Percentiles rank a stretch among this genome's conserved stretches.
Evolutionary conservation across 2,113 vertebrate genomes (phyloP).

Genomic region (Sorex fumeus): DNA sequence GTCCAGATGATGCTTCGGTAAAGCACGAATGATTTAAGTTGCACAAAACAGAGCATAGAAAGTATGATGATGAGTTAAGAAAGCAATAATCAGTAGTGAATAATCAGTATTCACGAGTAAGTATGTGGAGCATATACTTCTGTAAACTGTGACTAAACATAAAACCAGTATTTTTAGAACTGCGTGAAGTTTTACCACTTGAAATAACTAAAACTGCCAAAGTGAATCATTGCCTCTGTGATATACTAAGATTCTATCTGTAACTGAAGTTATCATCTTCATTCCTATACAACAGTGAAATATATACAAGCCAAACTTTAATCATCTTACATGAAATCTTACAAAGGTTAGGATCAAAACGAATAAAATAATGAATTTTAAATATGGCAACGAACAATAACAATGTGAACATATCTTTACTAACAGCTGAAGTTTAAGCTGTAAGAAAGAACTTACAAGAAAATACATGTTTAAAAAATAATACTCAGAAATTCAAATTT

Average conservation of each 20-base stretch:
- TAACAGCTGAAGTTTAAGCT: constrained; percentile 26
- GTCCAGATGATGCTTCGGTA: background rate
- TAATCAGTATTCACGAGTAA: constrained; percentile 12
- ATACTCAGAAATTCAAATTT: constrained; percentile 44
- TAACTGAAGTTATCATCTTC: background rate
- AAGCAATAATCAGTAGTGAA: background rate
- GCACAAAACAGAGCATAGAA: background rate
- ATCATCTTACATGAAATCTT: constrained; percentile 37
- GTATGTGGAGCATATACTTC: background rate
- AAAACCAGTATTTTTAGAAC: constrained; percentile 35
- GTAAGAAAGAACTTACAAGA: background rate
- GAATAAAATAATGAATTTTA: constrained; percentile 53
- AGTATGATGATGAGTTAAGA: constrained; percentile 51
- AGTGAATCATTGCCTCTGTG: constrained; percentile 17
- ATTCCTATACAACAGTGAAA: background rate
- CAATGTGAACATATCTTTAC: constrained; percentile 1
- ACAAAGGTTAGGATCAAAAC: constrained; percentile 7
- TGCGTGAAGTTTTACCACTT: constrained; percentile 52
- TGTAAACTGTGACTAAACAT: constrained; percentile 22
- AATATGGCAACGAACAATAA: constrained; percentile 1
- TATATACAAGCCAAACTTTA: constrained; percentile 52
- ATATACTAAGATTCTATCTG: background rate
- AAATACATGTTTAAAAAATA: constrained; percentile 37
- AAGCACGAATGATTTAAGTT: background rate
- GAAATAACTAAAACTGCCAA: constrained; percentile 26